phyloP scores from a whole-genome alignment of 2,113 vertebrate species.

The Phaethornis superciliosus region DNA sequence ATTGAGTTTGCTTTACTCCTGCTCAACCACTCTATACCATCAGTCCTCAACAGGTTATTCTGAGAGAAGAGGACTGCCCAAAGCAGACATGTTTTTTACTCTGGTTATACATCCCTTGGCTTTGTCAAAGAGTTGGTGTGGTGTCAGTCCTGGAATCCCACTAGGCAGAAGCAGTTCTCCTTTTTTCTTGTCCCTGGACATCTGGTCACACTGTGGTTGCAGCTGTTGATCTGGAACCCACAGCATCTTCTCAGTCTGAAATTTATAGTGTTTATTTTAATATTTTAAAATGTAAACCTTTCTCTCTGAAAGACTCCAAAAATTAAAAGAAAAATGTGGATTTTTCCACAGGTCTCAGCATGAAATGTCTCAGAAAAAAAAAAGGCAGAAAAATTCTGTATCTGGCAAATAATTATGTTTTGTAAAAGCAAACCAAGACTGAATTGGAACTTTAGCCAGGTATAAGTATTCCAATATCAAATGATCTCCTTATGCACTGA shows the following conservation, averaged over 20 bases:
- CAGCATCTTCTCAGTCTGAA: background rate
- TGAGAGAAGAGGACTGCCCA: background rate
- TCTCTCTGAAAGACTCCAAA: background rate
- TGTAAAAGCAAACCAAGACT: background rate
- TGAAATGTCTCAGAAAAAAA: background rate
- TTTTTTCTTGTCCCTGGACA: background rate
- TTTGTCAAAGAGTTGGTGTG: rapidly evolving
- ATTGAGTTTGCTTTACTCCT: background rate
- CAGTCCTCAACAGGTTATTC: background rate
- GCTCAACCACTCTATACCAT: rapidly evolving
- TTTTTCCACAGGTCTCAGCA: background rate
- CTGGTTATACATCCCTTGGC: background rate
- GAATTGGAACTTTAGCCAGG: background rate
- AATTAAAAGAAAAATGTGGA: background rate
- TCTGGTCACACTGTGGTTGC: background rate
- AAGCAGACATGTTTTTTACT: background rate
- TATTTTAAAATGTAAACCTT: background rate
- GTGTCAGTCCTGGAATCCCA: background rate
- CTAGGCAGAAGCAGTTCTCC: background rate
- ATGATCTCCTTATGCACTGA: background rate
- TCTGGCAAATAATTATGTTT: background rate
- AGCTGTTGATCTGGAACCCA: background rate
- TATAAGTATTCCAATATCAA: background rate
- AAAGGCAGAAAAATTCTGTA: background rate
- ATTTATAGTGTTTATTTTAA: background rate